Evolutionary conservation across 2,113 vertebrate species (phyloP).

Genomic region (Anser cygnoides): DNA sequence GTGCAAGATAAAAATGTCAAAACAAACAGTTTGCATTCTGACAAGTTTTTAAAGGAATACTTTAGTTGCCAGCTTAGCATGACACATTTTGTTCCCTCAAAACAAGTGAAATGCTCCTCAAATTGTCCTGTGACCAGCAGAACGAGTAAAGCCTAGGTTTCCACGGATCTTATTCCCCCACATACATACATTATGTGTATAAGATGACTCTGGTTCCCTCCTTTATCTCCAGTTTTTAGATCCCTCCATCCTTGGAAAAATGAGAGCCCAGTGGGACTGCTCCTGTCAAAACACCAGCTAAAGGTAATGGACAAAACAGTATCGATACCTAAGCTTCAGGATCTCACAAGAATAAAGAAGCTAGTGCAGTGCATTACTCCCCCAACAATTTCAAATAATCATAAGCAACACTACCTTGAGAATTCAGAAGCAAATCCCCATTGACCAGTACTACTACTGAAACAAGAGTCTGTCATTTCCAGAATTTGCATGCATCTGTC

Average conservation of each 20-base stretch:
- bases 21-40: neutral
- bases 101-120: neutral
- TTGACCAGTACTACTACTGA: neutral
- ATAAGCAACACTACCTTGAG: neutral
- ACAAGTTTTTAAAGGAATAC: neutral
- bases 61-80: conserved; percentile 18
- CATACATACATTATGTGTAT: neutral
- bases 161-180: neutral
- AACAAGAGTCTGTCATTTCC: neutral
- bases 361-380: neutral
- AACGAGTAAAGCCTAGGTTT: neutral
- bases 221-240: rapidly evolving
- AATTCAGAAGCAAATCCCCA: conserved; percentile 52
- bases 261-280: neutral
- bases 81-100: neutral
- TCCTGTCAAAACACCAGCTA: neutral
- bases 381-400: neutral
- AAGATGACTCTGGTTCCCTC: neutral
- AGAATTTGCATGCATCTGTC: neutral
- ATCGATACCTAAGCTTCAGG: neutral
- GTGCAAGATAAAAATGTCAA: conserved; percentile 34
- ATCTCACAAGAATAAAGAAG: neutral
- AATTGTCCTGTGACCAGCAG: neutral
- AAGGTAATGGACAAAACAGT: rapidly evolving
- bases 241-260: neutral